These are phyloP conservation scores for Eupithecia insigniata DNA, from an alignment of 2,888 invertebrate species.

Conservation along the genomic window DNA sequence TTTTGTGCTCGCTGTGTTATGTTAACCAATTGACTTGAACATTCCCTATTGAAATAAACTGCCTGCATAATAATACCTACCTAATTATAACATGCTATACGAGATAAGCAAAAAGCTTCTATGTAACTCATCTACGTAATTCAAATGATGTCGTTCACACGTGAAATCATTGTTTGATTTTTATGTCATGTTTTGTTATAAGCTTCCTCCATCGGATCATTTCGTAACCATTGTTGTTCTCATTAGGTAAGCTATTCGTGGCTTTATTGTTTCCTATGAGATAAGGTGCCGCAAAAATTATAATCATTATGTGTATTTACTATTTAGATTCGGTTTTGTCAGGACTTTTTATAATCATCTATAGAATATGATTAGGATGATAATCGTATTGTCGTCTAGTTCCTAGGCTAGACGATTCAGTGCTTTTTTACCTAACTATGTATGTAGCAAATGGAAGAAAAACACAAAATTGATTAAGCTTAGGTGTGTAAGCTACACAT, in stretches of 20 bases:
- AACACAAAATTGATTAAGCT: background rate
- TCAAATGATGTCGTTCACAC: slow-evolving; percentile 42
- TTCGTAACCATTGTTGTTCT: slow-evolving; percentile 53
- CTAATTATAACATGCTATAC: slow-evolving; percentile 1
- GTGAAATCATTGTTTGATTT: slow-evolving; percentile 50
- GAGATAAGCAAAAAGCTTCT: background rate
- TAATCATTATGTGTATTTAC: background rate
- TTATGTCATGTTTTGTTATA: slow-evolving; percentile 47
- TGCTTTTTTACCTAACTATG: too few species aligned
- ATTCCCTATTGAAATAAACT: background rate
- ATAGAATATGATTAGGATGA: background rate
- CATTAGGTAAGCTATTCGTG: slow-evolving; percentile 49
- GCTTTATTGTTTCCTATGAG: slow-evolving; percentile 47
- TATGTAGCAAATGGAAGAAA: background rate
- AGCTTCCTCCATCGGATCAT: slow-evolving; percentile 46
- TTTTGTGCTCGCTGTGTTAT: background rate
- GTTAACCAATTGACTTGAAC: background rate
- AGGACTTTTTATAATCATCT: background rate
- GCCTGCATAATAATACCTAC: background rate
- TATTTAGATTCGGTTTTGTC: background rate
- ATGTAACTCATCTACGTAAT: slow-evolving; percentile 31
- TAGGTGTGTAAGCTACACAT: background rate
- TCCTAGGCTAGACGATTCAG: background rate
- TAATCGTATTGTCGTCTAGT: background rate
- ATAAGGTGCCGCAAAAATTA: slow-evolving; percentile 13